Conservation (phyloP, 2,797 vertebrate genomes). For the Hydrocynus forskahlii region DNA sequence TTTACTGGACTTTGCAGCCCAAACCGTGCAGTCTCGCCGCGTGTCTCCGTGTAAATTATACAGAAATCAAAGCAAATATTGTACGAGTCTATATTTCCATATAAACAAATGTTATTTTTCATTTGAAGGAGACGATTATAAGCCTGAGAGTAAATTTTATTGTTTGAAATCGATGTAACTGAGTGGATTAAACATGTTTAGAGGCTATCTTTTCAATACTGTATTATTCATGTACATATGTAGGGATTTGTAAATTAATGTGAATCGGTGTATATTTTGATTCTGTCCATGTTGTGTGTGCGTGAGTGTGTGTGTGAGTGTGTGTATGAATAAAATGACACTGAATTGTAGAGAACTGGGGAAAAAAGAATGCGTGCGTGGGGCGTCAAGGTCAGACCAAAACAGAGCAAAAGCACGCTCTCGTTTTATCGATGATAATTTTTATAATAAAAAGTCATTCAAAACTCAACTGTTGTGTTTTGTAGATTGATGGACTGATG, state of each 20-base stretch:
- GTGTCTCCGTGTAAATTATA: not conserved
- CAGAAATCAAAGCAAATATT: not conserved
- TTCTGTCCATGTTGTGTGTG: slow-evolving; percentile 57
- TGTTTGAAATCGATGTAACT: not conserved
- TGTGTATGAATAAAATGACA: slow-evolving; percentile 17
- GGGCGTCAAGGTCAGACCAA: not conserved
- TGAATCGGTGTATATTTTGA: not conserved
- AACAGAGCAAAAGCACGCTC: not conserved
- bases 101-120: slow-evolving; percentile 54
- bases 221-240: slow-evolving; percentile 72
- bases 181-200: not conserved
- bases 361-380: not conserved
- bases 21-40: too few species aligned
- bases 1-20: too few species aligned
- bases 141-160: slow-evolving; percentile 1
- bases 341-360: not conserved
- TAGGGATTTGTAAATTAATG: slow-evolving; percentile 74
- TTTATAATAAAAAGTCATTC: slow-evolving; percentile 29
- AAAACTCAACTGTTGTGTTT: not conserved
- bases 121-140: slow-evolving; percentile 37
- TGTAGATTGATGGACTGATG: not conserved
- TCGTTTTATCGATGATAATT: slow-evolving; percentile 8
- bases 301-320: slow-evolving; percentile 9
- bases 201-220: slow-evolving; percentile 41
- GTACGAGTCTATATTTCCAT: slow-evolving; percentile 26